Conservation (phyloP, 2,797 vertebrate genomes). For the Sebastolobus alascanus region DNA sequence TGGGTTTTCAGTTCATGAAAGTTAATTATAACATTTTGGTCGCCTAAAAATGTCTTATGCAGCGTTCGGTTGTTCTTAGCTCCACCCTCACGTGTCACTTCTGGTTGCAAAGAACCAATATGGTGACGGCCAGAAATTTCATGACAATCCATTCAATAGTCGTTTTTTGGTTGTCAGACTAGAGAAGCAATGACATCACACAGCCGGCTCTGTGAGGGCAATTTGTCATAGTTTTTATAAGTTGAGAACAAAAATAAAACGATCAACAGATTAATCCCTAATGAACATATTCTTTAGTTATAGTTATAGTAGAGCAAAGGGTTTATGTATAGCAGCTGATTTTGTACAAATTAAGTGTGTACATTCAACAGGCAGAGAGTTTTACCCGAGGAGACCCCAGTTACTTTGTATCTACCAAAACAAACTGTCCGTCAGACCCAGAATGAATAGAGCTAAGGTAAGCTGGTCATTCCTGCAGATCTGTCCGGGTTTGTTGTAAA, state of each 20-base stretch:
- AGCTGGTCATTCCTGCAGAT: slow-evolving; percentile 48
- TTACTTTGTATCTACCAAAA: slow-evolving; percentile 31
- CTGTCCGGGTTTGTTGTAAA: slow-evolving; percentile 50
- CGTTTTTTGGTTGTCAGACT: too few species aligned
- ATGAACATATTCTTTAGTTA: not conserved
- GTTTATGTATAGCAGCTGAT: not conserved
- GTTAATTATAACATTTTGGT: too few species aligned
- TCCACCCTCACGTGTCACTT: too few species aligned
- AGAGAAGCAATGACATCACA: too few species aligned
- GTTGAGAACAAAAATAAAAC: not conserved
- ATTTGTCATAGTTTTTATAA: not conserved
- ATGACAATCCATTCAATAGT: not conserved
- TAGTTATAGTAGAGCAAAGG: not conserved
- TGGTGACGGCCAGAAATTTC: too few species aligned
- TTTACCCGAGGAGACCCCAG: slow-evolving; percentile 2
- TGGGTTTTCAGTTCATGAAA: too few species aligned
- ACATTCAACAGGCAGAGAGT: not conserved
- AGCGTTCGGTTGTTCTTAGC: too few species aligned
- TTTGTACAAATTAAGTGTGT: not conserved
- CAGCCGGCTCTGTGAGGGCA: not conserved
- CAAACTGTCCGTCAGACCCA: slow-evolving; percentile 25
- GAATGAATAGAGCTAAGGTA: slow-evolving; percentile 38
- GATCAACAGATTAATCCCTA: not conserved
- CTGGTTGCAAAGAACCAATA: too few species aligned
- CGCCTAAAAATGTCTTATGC: too few species aligned